A percentile compares a stretch with the other conserved stretches of the same genome.
Evolutionary conservation across 2,797 vertebrate genomes (phyloP).

Genomic region (Malurus splendens): DNA sequence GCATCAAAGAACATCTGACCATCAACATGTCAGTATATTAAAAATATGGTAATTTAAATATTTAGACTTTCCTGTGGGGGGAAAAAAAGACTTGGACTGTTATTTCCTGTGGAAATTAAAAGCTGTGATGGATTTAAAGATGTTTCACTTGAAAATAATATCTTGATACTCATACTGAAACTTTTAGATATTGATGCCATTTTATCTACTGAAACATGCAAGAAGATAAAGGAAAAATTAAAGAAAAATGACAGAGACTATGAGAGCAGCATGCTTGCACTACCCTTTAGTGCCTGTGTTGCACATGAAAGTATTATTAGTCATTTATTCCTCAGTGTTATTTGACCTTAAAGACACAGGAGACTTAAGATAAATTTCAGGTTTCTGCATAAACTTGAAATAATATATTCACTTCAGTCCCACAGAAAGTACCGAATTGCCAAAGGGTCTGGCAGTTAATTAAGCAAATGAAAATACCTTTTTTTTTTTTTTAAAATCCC

Average conservation of each 20-base stretch:
- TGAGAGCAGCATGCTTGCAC: background rate
- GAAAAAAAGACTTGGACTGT: background rate
- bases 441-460: slow-evolving; percentile 20
- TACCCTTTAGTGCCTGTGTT: background rate
- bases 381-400: background rate
- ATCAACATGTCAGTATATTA: slow-evolving; percentile 66
- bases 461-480: background rate
- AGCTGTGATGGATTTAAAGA: slow-evolving; percentile 59
- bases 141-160: slow-evolving; percentile 54
- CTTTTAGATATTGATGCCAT: slow-evolving; percentile 15
- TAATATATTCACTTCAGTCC: background rate
- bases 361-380: background rate
- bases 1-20: slow-evolving; percentile 65
- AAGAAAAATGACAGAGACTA: slow-evolving; percentile 20
- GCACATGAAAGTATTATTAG: background rate
- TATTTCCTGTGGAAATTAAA: slow-evolving; percentile 67
- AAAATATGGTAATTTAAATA: slow-evolving; percentile 67
- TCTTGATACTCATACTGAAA: slow-evolving; percentile 48
- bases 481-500: background rate
- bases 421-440: background rate
- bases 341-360: background rate
- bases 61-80: slow-evolving; percentile 48
- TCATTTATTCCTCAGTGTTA: background rate
- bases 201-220: slow-evolving; percentile 33
- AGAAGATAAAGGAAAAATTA: background rate